Conservation (phyloP, 2,797 vertebrate genomes). For the Macropus fuliginosus region DNA sequence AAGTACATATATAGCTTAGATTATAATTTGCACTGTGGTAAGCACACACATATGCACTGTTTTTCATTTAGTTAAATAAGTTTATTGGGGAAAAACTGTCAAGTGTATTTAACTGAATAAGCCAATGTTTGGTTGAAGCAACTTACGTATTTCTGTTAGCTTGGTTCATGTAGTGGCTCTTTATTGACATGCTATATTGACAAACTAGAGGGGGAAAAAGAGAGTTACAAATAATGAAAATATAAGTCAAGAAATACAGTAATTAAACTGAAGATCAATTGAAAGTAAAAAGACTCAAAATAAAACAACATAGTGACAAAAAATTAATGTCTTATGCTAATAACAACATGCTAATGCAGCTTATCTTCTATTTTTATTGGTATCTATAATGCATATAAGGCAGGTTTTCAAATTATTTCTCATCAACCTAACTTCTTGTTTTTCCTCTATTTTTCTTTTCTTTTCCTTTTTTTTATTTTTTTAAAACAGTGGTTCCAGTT, state of each 20-base stretch:
- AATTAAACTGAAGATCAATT: conserved; percentile 38
- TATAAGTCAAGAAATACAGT: conserved; percentile 27
- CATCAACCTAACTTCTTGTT: conserved; percentile 37
- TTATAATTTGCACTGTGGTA: not conserved
- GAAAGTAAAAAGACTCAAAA: conserved; percentile 34
- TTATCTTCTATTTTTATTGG: conserved; percentile 49
- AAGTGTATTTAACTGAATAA: conserved; percentile 27
- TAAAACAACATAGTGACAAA: conserved; percentile 31
- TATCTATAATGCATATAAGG: not conserved
- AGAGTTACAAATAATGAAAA: conserved; percentile 36
- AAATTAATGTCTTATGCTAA: not conserved
- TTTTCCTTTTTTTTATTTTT: not conserved
- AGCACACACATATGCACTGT: not conserved
- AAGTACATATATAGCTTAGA: not conserved
- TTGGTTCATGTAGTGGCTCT: not conserved
- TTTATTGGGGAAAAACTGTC: conserved; percentile 10
- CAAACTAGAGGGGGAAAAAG: not conserved
- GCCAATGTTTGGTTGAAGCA: not conserved
- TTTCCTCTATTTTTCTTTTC: conserved; percentile 47
- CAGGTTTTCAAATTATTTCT: not conserved
- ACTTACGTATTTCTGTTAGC: not conserved
- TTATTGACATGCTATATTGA: not conserved
- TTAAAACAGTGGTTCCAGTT: conserved; percentile 95
- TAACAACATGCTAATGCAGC: not conserved
- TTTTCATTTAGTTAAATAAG: not conserved